Conservation (phyloP, 1,140 invertebrate species). For the Eumaeus atala region DNA sequence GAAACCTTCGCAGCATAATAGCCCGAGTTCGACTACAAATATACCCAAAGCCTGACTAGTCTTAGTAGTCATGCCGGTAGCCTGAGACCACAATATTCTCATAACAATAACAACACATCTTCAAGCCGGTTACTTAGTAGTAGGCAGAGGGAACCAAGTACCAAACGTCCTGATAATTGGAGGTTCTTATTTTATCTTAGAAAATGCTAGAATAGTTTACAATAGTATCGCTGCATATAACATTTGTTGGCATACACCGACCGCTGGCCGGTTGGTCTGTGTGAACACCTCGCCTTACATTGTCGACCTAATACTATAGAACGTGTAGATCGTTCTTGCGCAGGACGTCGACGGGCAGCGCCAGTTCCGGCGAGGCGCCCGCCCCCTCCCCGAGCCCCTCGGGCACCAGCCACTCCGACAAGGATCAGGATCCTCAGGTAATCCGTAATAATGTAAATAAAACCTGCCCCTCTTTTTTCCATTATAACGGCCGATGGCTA, state of each 20-base stretch:
- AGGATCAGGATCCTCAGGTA: slow-evolving; percentile 73
- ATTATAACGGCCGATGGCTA: too few species aligned
- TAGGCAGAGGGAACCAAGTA: too few species aligned
- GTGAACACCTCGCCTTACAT: slow-evolving; percentile 52
- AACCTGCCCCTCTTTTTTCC: too few species aligned
- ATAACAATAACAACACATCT: too few species aligned
- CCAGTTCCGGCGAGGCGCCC: slow-evolving; percentile 59
- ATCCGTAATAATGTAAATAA: not conserved
- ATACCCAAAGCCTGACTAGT: too few species aligned
- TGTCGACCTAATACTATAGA: slow-evolving; percentile 57
- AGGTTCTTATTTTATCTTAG: too few species aligned
- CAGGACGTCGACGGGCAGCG: slow-evolving; percentile 65
- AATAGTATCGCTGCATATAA: slow-evolving; percentile 29
- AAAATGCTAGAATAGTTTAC: slow-evolving; percentile 2
- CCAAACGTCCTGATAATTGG: too few species aligned
- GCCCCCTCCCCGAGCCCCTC: slow-evolving; percentile 72
- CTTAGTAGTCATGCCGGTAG: too few species aligned
- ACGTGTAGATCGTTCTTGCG: slow-evolving; percentile 68
- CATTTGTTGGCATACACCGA: slow-evolving; percentile 42
- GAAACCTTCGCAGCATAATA: too few species aligned
- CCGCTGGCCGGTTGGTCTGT: slow-evolving; percentile 27
- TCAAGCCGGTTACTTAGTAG: too few species aligned
- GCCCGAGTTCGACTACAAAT: too few species aligned
- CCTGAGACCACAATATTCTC: too few species aligned
- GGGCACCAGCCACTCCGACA: slow-evolving; percentile 75